Conservation (phyloP, 1,140 invertebrate species). For the Theocolax elegans region DNA sequence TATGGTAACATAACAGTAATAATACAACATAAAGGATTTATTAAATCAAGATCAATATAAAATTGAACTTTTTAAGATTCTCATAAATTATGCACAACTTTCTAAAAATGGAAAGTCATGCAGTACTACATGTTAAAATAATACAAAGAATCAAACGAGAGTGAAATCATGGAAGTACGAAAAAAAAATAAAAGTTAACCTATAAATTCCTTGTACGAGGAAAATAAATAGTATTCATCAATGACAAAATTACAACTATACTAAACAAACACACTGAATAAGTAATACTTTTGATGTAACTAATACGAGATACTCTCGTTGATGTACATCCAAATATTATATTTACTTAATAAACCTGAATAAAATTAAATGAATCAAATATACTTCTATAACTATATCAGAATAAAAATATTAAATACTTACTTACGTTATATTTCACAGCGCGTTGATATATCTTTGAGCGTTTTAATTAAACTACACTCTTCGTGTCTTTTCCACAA, state of each 20-base stretch:
- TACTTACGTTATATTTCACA: background rate
- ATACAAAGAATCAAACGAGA: background rate
- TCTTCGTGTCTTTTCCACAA: slow-evolving; percentile 8
- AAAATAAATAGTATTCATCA: no score
- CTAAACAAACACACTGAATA: no score
- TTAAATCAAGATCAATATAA: background rate
- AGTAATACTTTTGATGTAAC: no score
- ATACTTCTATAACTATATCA: no score
- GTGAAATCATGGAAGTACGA: background rate
- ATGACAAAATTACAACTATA: no score
- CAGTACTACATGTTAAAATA: background rate
- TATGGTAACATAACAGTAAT: background rate
- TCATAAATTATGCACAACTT: slow-evolving; percentile 30
- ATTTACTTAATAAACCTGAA: no score
- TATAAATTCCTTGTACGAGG: background rate
- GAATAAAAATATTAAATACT: no score
- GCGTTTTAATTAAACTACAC: background rate
- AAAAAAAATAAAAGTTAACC: slow-evolving; percentile 14
- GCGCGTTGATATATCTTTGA: background rate
- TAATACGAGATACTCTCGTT: no score
- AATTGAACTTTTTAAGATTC: background rate
- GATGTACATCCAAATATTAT: no score
- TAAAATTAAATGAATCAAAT: no score
- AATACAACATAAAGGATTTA: background rate
- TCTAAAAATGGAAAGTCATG: slow-evolving; percentile 41